A percentile compares a stretch with the other conserved stretches of the same genome.
Conservation (phyloP, 2,797 vertebrate genomes). For the Poeciliopsis presidionis region DNA sequence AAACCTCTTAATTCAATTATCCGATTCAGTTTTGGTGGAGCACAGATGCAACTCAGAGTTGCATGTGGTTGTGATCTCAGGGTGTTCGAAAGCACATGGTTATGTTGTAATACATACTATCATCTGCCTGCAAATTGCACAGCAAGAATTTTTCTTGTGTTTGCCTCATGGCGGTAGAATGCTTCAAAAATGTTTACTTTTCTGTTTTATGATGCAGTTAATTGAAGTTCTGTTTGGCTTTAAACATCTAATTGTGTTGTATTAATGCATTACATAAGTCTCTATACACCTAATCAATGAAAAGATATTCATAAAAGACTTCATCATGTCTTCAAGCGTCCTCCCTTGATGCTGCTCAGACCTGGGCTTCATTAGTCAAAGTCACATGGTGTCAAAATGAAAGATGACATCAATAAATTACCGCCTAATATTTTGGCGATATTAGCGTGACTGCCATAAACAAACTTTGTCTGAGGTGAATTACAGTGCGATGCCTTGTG, state of each 20-base stretch:
- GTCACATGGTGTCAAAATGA: conserved; percentile 27
- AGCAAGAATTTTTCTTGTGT: not conserved
- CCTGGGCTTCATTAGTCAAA: conserved; percentile 10
- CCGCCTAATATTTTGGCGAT: conserved; percentile 34
- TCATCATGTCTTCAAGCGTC: conserved; percentile 10
- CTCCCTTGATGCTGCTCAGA: not conserved
- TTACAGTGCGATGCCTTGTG: not conserved
- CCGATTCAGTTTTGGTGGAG: not conserved
- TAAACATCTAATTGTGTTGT: not conserved
- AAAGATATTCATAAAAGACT: conserved; percentile 8
- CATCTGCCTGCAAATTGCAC: not conserved
- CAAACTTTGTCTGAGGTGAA: conserved; percentile 9
- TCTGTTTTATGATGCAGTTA: too few relatives aligned
- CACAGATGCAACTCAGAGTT: not conserved
- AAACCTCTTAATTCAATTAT: not conserved
- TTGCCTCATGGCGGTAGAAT: too few relatives aligned
- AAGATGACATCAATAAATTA: conserved; percentile 49
- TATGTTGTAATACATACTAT: not conserved
- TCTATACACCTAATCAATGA: conserved; percentile 8
- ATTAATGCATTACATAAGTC: not conserved
- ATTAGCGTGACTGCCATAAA: conserved; percentile 26
- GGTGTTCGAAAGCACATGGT: not conserved
- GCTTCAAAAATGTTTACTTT: not conserved
- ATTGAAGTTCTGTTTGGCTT: not conserved
- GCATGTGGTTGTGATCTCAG: not conserved